Conservation (phyloP, 2,888 invertebrate genomes). For the Chloroclystis v-ata region DNA sequence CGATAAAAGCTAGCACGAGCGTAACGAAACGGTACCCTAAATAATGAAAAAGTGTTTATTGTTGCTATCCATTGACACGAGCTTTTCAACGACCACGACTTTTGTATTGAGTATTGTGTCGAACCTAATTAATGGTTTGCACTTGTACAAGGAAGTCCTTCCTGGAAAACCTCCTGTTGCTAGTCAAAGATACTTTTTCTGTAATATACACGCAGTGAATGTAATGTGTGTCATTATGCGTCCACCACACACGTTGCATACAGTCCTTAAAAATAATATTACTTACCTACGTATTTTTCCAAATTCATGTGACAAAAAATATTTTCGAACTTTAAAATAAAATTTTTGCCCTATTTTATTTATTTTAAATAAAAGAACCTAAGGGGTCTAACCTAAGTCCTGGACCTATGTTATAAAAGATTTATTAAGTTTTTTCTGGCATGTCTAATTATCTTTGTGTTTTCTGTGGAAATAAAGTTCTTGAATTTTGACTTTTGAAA, state of each 20-base stretch:
- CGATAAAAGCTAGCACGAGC: constrained; percentile 21
- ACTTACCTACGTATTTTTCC: too few species aligned
- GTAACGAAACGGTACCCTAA: constrained; percentile 25
- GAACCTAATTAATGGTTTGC: constrained; percentile 57
- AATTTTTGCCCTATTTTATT: too few species aligned
- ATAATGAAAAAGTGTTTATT: constrained; percentile 29
- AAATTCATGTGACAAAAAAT: too few species aligned
- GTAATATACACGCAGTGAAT: constrained; percentile 36
- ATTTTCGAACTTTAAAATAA: too few species aligned
- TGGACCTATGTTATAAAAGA: too few species aligned
- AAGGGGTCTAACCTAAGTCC: too few species aligned
- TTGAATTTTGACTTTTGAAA: too few species aligned
- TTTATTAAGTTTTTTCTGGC: too few species aligned
- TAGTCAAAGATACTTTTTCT: constrained; percentile 47
- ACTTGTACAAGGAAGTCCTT: constrained; percentile 44
- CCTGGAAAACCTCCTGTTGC: constrained; percentile 57
- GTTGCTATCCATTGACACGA: constrained; percentile 45
- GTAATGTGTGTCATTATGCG: constrained; percentile 24
- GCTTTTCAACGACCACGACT: constrained; percentile 50
- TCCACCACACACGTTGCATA: constrained; percentile 46
- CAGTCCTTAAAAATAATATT: too few species aligned
- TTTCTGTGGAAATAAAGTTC: too few species aligned
- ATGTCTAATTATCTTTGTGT: too few species aligned
- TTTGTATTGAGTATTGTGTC: constrained; percentile 39
- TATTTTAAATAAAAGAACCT: too few species aligned